A percentile compares a stretch with the other conserved stretches of the same genome.
phyloP scores from a whole-genome alignment of 1,140 invertebrate genomes.

The Bombus polaris region DNA sequence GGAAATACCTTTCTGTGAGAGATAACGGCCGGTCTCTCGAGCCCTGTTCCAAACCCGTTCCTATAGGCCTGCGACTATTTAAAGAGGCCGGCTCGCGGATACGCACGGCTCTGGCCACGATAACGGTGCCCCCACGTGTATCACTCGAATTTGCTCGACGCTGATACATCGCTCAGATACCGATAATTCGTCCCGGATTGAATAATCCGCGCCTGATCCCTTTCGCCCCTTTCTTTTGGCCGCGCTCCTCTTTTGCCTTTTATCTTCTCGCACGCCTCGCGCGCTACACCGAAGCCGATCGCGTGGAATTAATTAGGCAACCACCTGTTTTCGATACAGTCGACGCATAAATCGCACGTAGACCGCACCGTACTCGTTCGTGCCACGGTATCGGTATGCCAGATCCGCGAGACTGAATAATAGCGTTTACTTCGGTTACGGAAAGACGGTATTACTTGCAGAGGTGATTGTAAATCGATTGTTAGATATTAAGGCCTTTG shows the following conservation, averaged over 20 bases:
- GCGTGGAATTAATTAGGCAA: constrained; percentile 53
- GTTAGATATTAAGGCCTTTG: neutral
- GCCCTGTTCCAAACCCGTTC: constrained; percentile 28
- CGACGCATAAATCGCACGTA: constrained; percentile 31
- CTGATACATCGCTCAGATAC: constrained; percentile 39
- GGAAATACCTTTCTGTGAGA: constrained; percentile 44
- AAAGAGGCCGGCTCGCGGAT: constrained; percentile 33
- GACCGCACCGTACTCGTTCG: neutral
- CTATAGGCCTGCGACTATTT: constrained; percentile 9
- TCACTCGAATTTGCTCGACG: constrained; percentile 40
- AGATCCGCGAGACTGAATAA: constrained; percentile 23
- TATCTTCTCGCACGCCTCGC: neutral
- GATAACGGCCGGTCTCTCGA: constrained; percentile 45
- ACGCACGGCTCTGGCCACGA: neutral
- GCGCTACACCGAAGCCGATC: constrained; percentile 1
- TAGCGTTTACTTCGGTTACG: constrained; percentile 4
- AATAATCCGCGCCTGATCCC: constrained; percentile 25
- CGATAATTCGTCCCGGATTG: constrained; percentile 44
- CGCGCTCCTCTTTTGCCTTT: neutral
- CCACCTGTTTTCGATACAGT: constrained; percentile 47
- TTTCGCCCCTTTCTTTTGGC: neutral
- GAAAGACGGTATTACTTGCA: neutral
- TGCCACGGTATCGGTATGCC: constrained; percentile 6
- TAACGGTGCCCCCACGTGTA: constrained; percentile 4
- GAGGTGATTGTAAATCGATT: neutral